A percentile compares a stretch with the other conserved stretches of the same genome.
phyloP scores from a whole-genome alignment of 2,113 vertebrate genomes.

The Helogale parvula region DNA sequence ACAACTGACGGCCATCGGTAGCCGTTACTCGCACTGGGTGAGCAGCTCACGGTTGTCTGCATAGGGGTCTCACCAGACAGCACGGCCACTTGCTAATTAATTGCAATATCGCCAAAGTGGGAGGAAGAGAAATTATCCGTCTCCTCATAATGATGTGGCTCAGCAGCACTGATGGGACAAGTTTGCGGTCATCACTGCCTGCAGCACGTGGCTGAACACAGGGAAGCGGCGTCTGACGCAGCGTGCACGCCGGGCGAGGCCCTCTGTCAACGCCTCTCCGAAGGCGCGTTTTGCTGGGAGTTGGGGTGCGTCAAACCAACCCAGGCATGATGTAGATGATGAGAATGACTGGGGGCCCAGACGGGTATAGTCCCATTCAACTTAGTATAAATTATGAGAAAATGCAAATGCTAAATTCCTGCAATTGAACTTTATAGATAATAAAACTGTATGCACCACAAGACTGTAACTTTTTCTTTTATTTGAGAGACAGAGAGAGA shows the following conservation, averaged over 20 bases:
- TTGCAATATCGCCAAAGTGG: neutral
- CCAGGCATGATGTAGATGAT: neutral
- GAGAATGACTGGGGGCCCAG: fast-evolving
- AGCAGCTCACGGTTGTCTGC: neutral
- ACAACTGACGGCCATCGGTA: fast-evolving
- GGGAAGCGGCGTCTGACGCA: too few species aligned
- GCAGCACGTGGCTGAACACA: neutral
- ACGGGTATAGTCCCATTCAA: neutral
- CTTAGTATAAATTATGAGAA: neutral
- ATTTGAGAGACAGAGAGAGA: too few species aligned
- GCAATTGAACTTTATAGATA: neutral
- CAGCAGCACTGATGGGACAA: too few species aligned
- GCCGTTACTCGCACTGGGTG: fast-evolving
- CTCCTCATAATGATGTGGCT: neutral
- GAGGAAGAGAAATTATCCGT: neutral
- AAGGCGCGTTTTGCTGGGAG: too few species aligned
- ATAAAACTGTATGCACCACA: neutral
- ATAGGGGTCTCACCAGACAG: fast-evolving
- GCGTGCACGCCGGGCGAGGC: fast-evolving
- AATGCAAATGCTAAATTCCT: neutral
- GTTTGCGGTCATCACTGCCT: neutral
- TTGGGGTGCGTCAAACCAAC: neutral
- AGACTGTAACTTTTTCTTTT: neutral
- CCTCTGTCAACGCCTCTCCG: fast-evolving
- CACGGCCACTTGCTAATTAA: neutral